Conservation (phyloP, 2,113 vertebrate species). For the Taurulus bubalis region DNA sequence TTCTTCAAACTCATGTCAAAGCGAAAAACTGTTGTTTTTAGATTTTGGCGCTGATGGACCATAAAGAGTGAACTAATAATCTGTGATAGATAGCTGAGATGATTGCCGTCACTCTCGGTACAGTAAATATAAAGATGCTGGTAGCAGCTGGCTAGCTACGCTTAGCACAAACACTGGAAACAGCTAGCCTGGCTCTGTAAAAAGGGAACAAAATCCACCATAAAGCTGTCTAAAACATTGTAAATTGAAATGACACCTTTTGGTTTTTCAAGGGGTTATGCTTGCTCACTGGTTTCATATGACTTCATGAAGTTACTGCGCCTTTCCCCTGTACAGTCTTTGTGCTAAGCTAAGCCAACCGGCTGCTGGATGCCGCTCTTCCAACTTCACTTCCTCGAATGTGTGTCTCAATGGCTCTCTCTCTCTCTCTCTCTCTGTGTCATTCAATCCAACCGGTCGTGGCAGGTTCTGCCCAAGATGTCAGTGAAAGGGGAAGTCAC, state of each 20-base stretch:
- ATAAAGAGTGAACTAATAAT: not conserved
- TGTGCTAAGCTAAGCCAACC: not conserved
- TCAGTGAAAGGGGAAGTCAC: too few relatives aligned
- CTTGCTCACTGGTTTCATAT: not conserved
- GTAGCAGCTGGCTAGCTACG: not conserved
- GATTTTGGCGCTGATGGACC: not conserved
- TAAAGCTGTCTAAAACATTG: not conserved
- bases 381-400: not conserved
- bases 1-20: constrained; percentile 7
- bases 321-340: not conserved
- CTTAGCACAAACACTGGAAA: too few relatives aligned
- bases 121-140: not conserved
- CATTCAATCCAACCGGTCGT: too few relatives aligned
- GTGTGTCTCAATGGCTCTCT: not conserved
- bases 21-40: not conserved
- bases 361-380: not conserved
- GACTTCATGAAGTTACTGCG: not conserved
- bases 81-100: not conserved
- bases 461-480: too few relatives aligned
- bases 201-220: too few relatives aligned
- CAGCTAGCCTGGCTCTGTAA: too few relatives aligned
- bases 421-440: too few relatives aligned
- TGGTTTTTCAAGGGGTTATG: not conserved
- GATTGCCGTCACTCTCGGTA: not conserved
- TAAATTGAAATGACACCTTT: not conserved